phyloP scores from a whole-genome alignment of 1,140 invertebrate genomes.

The Sesamia nonagrioides region DNA sequence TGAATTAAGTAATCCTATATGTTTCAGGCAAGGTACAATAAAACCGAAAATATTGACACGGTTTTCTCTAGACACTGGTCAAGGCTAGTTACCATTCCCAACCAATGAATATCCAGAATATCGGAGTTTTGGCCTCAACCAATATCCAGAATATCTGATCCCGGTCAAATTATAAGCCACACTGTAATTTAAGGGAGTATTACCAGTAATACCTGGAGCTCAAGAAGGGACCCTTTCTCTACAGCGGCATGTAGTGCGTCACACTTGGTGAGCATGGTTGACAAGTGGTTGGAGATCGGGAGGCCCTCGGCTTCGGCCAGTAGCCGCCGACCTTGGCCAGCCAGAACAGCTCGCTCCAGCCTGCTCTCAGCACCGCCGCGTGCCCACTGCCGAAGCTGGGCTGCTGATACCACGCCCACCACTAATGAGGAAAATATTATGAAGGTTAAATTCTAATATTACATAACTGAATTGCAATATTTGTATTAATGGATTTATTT shows the following conservation, averaged over 20 bases:
- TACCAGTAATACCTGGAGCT: slow-evolving; percentile 87
- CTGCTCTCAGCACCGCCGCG: slow-evolving; percentile 92
- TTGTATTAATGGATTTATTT: background rate
- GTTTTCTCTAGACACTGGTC: too few relatives aligned
- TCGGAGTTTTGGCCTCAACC: too few relatives aligned
- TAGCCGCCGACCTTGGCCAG: slow-evolving; percentile 92
- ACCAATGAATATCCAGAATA: too few relatives aligned
- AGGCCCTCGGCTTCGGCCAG: slow-evolving; percentile 90
- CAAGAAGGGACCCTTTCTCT: slow-evolving; percentile 89
- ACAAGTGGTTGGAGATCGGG: slow-evolving; percentile 90
- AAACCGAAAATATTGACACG: too few relatives aligned
- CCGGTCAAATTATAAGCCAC: background rate
- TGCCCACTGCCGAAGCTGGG: slow-evolving; percentile 90
- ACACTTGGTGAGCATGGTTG: slow-evolving; percentile 91
- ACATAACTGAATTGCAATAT: background rate
- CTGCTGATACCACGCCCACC: slow-evolving; percentile 76
- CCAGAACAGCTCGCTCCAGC: slow-evolving; percentile 92
- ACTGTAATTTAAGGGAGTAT: background rate
- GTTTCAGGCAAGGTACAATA: too few relatives aligned
- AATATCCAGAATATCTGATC: too few relatives aligned
- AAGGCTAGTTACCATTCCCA: too few relatives aligned
- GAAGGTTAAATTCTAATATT: background rate
- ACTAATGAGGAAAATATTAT: slow-evolving; percentile 51
- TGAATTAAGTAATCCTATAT: too few relatives aligned
- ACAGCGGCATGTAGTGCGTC: slow-evolving; percentile 92